Conservation (phyloP, 2,888 invertebrate genomes). For the Pristionchus japonicus region DNA sequence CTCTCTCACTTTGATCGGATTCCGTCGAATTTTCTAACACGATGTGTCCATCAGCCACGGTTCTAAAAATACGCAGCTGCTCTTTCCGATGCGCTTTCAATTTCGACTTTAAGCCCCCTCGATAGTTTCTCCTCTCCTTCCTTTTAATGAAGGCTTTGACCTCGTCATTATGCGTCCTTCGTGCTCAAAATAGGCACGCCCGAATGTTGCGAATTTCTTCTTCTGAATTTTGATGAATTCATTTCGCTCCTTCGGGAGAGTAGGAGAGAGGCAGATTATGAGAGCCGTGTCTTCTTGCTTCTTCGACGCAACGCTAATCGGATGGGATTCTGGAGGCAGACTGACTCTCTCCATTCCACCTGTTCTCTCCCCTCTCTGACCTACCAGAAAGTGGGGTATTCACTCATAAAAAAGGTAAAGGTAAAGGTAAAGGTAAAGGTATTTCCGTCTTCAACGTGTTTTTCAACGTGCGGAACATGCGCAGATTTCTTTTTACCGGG, state of each 20-base stretch:
- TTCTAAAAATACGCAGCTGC: not conserved
- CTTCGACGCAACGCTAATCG: slow-evolving; percentile 6
- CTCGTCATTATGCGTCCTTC: not conserved
- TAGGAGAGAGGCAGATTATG: not conserved
- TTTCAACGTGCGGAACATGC: no score
- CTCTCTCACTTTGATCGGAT: slow-evolving; percentile 1
- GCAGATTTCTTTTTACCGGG: no score
- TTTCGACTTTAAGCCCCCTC: not conserved
- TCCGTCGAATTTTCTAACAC: not conserved
- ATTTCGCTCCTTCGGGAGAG: not conserved
- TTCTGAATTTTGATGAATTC: not conserved
- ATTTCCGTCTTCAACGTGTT: no score
- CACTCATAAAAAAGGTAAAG: no score
- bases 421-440: no score
- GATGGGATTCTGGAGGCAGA: not conserved
- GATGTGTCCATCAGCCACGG: no score
- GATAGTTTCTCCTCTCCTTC: not conserved
- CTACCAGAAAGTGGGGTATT: not conserved
- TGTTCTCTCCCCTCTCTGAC: not conserved
- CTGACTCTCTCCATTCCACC: not conserved
- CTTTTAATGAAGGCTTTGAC: slow-evolving; percentile 17
- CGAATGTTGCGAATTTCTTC: not conserved
- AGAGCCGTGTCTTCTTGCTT: not conserved
- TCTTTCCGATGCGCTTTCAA: not conserved
- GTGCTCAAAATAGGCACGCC: slow-evolving; percentile 20